Conservation (phyloP, 2,797 vertebrate species). For the Catostomus latipinnis region DNA sequence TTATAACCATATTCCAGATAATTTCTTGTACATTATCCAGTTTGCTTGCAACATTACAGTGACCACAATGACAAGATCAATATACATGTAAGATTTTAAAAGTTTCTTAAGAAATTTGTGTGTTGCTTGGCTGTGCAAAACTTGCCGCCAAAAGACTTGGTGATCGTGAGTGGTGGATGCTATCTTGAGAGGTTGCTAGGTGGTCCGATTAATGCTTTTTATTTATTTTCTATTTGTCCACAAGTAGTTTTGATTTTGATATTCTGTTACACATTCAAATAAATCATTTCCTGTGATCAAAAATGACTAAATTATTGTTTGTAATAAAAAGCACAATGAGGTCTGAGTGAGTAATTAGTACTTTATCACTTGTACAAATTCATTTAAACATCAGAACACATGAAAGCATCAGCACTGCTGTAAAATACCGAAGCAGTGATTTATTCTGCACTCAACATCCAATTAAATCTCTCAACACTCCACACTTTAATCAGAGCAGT, state of each 20-base stretch:
- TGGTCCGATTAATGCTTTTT: too few species aligned
- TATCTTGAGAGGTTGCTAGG: too few species aligned
- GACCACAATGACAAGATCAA: too few species aligned
- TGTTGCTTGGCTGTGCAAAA: neutral
- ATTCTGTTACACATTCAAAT: slow-evolving; percentile 5
- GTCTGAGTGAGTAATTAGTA: slow-evolving; percentile 47
- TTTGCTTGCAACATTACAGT: neutral
- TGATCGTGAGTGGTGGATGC: too few species aligned
- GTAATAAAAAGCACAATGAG: slow-evolving; percentile 39
- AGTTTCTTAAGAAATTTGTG: too few species aligned
- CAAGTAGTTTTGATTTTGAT: neutral
- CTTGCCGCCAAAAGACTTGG: too few species aligned
- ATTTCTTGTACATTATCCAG: too few species aligned
- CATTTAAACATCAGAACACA: slow-evolving; percentile 25
- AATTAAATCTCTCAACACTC: slow-evolving; percentile 43
- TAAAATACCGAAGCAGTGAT: slow-evolving; percentile 47
- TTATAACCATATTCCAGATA: too few species aligned
- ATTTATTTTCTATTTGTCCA: too few species aligned
- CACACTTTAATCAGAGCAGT: slow-evolving; percentile 32
- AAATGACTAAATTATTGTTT: slow-evolving; percentile 13
- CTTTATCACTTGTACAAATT: slow-evolving; percentile 44
- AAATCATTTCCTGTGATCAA: neutral
- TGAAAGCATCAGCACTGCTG: too few species aligned
- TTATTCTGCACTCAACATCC: slow-evolving; percentile 47
- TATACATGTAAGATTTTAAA: too few species aligned